These are phyloP conservation scores for Eupleurogrammus muticus DNA, from an alignment of 2,797 vertebrate species.

Conservation along the genomic window DNA sequence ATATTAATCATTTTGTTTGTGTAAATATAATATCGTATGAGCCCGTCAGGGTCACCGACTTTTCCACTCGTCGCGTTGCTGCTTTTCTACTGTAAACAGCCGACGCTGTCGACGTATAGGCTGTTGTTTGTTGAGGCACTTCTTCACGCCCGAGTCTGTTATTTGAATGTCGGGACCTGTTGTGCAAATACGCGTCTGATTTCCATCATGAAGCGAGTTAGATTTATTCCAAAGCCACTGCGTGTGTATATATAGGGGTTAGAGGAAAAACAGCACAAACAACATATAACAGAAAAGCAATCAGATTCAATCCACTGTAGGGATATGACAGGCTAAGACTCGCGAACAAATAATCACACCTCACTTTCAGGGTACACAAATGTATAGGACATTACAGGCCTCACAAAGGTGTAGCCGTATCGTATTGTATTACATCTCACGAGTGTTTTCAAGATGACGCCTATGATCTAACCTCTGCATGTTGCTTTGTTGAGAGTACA, in stretches of 20 bases:
- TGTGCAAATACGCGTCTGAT: constrained; percentile 9
- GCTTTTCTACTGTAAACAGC: constrained; percentile 23
- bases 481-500: not conserved
- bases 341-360: constrained; percentile 12
- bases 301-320: not conserved
- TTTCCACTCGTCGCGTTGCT: constrained; percentile 23
- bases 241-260: not conserved
- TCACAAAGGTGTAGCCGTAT: not conserved
- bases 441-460: not conserved
- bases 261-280: not conserved
- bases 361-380: constrained; percentile 12
- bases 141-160: not conserved
- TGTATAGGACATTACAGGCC: constrained; percentile 13
- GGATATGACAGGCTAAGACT: not conserved
- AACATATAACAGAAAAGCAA: not conserved
- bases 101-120: constrained; percentile 2
- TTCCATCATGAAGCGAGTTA: constrained; percentile 1
- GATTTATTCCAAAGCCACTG: not conserved
- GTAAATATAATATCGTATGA: constrained; percentile 29
- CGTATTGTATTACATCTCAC: constrained; percentile 10
- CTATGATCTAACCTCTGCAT: constrained; percentile 10
- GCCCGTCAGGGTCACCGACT: constrained; percentile 33
- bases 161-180: not conserved
- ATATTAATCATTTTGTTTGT: constrained; percentile 25
- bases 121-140: constrained; percentile 22